These are phyloP conservation scores for Camponotus vicinus DNA, from an alignment of 1,140 invertebrate species.

Conservation along the genomic window DNA sequence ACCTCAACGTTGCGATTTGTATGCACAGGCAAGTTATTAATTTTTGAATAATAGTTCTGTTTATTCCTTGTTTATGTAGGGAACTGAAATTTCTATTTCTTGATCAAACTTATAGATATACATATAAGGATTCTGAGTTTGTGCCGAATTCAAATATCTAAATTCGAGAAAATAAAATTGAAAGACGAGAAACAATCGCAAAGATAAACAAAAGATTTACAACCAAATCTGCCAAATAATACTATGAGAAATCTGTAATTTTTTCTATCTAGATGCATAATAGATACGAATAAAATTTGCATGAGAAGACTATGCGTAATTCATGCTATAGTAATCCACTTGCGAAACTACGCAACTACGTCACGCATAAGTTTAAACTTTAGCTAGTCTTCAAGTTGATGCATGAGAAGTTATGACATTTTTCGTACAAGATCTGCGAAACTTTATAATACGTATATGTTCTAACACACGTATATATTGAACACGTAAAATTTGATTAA, in stretches of 20 bases:
- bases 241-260: neutral
- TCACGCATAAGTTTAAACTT: conserved; percentile 28
- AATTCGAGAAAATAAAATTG: neutral
- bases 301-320: conserved; percentile 36
- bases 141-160: neutral
- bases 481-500: neutral
- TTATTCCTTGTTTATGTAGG: neutral
- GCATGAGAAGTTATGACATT: conserved; percentile 46
- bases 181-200: neutral
- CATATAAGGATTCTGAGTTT: neutral
- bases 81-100: neutral
- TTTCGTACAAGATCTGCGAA: conserved; percentile 4
- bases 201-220: neutral
- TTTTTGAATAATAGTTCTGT: neutral
- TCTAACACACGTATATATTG: neutral
- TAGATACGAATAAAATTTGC: neutral
- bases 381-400: neutral
- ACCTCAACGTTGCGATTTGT: conserved; percentile 1
- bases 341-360: conserved; percentile 42
- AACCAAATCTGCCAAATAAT: no score
- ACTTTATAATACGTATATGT: conserved; percentile 8
- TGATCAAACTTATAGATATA: neutral
- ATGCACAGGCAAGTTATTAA: conserved; percentile 49
- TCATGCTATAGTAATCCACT: conserved; percentile 39
- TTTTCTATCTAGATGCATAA: neutral